phyloP scores from a whole-genome alignment of 2,888 invertebrate species.

The Epiblema foenella region DNA sequence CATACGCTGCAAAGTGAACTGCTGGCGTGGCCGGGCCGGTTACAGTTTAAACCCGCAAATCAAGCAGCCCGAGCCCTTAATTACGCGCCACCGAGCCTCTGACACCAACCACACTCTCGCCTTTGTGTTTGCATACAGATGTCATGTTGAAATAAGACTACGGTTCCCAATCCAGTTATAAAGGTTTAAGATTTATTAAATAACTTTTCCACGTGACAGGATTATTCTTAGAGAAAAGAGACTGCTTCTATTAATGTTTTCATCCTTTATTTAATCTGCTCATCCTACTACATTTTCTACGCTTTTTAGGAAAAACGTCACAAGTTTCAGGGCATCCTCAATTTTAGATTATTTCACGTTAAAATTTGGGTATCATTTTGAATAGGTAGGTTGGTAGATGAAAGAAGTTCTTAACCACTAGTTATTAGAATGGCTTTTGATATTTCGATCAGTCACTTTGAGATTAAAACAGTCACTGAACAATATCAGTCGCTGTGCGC shows the following conservation, averaged over 20 bases:
- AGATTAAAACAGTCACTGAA: too few relatives aligned
- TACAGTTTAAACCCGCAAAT: constrained; percentile 66
- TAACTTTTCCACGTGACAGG: too few relatives aligned
- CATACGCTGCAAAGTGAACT: constrained; percentile 17
- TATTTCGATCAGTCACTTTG: too few relatives aligned
- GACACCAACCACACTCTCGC: constrained; percentile 24
- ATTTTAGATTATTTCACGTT: background rate
- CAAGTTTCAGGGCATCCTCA: background rate
- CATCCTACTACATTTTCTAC: too few relatives aligned
- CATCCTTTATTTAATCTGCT: too few relatives aligned
- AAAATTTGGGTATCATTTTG: background rate
- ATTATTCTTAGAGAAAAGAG: background rate
- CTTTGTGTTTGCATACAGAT: constrained; percentile 25
- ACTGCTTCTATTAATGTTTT: background rate
- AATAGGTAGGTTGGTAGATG: too few relatives aligned
- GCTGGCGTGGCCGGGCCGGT: constrained; percentile 50
- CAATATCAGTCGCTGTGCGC: too few relatives aligned
- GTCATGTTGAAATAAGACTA: constrained; percentile 28
- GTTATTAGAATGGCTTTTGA: too few relatives aligned
- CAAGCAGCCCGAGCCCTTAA: constrained; percentile 54
- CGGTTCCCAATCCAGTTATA: constrained; percentile 29
- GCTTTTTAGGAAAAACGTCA: too few relatives aligned
- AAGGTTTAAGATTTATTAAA: constrained; percentile 13
- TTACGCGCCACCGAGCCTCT: constrained; percentile 27
- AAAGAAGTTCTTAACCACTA: too few relatives aligned